phyloP scores from a whole-genome alignment of 2,797 vertebrate species.

The Argya squamiceps region DNA sequence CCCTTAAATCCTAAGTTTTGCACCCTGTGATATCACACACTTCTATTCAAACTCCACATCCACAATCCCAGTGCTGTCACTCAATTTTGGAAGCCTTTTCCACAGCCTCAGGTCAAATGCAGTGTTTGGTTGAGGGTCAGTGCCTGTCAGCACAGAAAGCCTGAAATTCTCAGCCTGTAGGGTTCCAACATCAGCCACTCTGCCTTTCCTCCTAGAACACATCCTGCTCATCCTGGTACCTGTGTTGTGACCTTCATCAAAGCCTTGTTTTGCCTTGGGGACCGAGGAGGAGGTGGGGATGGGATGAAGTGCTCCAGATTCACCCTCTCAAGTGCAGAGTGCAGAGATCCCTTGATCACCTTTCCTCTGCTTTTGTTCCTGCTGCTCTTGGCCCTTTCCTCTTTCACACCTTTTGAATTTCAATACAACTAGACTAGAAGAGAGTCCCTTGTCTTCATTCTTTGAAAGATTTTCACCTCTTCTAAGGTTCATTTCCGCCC shows the following conservation, averaged over 20 bases:
- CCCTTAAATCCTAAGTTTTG: background rate
- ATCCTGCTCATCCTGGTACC: background rate
- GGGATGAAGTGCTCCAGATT: background rate
- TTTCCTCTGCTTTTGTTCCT: background rate
- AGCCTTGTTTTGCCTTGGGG: background rate
- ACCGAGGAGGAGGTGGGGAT: background rate
- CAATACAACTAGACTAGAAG: background rate
- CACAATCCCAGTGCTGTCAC: background rate
- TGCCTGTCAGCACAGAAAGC: background rate
- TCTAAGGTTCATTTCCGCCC: background rate
- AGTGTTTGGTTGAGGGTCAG: background rate
- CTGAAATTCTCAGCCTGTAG: background rate
- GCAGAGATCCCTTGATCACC: background rate
- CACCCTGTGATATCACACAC: background rate
- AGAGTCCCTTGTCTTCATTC: background rate
- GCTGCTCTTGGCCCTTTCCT: background rate
- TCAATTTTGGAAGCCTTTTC: no score
- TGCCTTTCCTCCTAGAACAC: background rate
- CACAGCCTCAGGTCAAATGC: no score
- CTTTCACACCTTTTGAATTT: background rate
- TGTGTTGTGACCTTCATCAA: background rate
- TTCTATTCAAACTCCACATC: background rate
- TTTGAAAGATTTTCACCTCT: background rate
- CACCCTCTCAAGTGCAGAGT: fast-evolving
- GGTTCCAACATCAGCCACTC: background rate